Base-by-base conservation (phyloP, 1,140 invertebrate genomes). In the Riptortus pedestris region DNA sequence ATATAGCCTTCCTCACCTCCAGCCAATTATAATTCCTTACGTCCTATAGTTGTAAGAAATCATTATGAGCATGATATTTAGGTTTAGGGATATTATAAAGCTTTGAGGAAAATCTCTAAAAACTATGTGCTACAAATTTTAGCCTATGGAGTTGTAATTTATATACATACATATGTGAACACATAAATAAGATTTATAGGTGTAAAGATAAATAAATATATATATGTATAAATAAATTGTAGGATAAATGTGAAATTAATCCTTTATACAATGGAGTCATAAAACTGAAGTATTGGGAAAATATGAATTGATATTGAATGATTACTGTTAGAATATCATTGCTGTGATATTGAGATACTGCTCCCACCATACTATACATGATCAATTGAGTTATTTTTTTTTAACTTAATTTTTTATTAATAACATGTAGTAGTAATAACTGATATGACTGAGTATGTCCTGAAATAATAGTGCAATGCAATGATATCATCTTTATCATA, bases 311-410 rank as follows among this genome's bases (percentile, higher is more conserved):
- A 27, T 2, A 2, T 55, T 55, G 51, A 55, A 24, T 55, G 51
- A 55, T 55, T 16, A 55, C 26, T 20, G 51, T 26, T 24, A 55
- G 51, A 55, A 55, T 55, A 55, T 55, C 51, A 55, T 55, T 55
- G 22, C 51, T 55, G 51, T 55, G 51, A 55, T 55, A 55, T 55
- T 55, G 51, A 55, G 51, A 24, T 24, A 55, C 51, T 55, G 51
- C 3, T 24, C 24, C 51, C 51, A 55, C 14, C 14, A 38, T 14
- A 38, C n/a, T n/a, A n/a, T n/a, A n/a, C n/a, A n/a, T n/a, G n/a
- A n/a, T n/a, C n/a, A n/a, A n/a, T n/a, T n/a, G n/a, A n/a, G n/a
- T n/a, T n/a, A n/a, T n/a, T n/a, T n/a, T 38, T 38, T 38, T 38
- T 38, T 38, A 38, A 38, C 14, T 38, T 7, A 7, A 7, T 7